Base-by-base conservation (phyloP, 2,113 vertebrate genomes). In the Serranochromis macrocephalus region DNA sequence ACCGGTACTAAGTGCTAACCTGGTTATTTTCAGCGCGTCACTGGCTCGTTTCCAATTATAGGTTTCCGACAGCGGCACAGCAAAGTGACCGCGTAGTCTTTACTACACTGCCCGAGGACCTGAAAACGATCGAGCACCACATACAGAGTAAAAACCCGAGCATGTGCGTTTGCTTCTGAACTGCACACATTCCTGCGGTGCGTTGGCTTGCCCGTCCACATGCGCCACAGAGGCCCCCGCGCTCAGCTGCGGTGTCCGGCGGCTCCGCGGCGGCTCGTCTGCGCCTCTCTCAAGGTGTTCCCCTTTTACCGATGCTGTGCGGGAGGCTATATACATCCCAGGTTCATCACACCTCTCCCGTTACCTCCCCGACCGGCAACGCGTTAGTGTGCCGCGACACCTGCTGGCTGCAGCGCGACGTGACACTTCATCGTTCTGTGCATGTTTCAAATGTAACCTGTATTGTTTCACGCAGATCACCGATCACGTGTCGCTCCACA, bases 11-110 rank as follows among this genome's bases (percentile, higher is more conserved):
- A 94, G 93, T 92, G 92, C 91, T 91, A 94, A 96, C 92, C 93
- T 96, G 94, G 89, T 94, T 95, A 95, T 95, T 96, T 95, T 95
- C 94, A 94, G 95, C 90, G 92, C 93, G 93, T 95, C 93, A 94
- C 86, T 92, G 92, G 86, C 88, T 89, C 80, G 78, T 68, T 89
- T 95, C 92, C 92, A 94, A 51, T 92, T 91, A 84, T 88, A 93
- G 93, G 80, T 91, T 87, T 87, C 88, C 88, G 87, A 90, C 75
- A 84, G 89, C 83, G 81, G 63, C 36, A 84, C 89, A 82, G 86
- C 82, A 61, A 31, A 51, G 88, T 87, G 81, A 85, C 86, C 85
- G 86, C 57, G 33, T 42, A 79, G 87, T 66, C 40, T 68, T 86
- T 88, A 81, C 82, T 68, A 85, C 75, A 71, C 84, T 49, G 47